Base-by-base conservation (phyloP, 2,113 vertebrate genomes). In the Lasiurus cinereus region DNA sequence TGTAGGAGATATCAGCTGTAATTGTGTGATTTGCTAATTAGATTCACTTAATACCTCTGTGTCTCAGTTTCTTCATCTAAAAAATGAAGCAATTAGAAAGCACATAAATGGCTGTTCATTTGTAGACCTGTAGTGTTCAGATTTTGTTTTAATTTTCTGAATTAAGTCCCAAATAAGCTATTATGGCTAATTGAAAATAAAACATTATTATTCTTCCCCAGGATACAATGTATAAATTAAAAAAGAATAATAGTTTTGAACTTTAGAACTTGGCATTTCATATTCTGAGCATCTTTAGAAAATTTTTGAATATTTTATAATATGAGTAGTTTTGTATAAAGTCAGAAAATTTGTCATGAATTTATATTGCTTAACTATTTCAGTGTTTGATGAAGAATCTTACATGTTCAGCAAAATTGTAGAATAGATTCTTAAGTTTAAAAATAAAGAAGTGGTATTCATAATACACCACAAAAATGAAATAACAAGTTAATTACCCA, bases 81-180 rank as follows among this genome's bases (percentile, higher is more conserved):
- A 78, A 83, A 69, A 83, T 36, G 22, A 93, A 12, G 19, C 22
- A 31, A 74, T 76, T 90, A 92, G 83, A 67, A 79, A 95, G 21
- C 29, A 83, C 39, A 74, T 13, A 83, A 94, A 64, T 83, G 50
- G 48, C n/a, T 64, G 8, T 54, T 78, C 29, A 50, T 87, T 83
- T 83, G 83, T 15, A 93, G 64, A 76, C 36, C 0, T n/a, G 15
- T 89, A 11, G 31, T 83, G 88, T 92, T 86, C 82, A 76, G 6
- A 80, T 72, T 91, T 88, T 93, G 5, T 80, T 89, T 43, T 82
- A 27, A 80, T 83, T 82, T 89, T 83, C 39, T 90, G 92, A 90
- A 87, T 59, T 74, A 72, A 82, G 36, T 77, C 52, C 7, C 64
- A 79, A 43, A 62, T 83, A 69, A 80, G 36, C 36, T 22, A 78